phyloP scores from a whole-genome alignment of 2,797 vertebrate genomes.

The Parambassis ranga region DNA sequence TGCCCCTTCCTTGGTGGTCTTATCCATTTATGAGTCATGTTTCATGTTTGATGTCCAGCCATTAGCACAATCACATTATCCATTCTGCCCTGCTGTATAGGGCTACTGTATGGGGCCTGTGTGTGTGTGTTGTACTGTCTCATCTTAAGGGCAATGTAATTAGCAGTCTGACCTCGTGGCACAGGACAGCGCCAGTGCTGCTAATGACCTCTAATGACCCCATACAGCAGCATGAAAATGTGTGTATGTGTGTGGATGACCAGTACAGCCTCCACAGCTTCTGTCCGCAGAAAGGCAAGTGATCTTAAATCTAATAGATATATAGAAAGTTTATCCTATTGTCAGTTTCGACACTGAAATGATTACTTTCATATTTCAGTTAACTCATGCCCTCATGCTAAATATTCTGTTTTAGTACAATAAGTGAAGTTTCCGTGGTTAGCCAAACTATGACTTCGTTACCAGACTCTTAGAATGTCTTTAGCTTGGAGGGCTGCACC shows the following conservation, averaged over 20 bases:
- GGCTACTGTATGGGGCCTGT: constrained; percentile 61
- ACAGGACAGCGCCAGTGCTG: constrained; percentile 51
- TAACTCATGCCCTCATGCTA: no score
- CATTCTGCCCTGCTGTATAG: constrained; percentile 57
- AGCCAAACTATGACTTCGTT: no score
- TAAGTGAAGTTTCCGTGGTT: no score
- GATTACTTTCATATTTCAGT: no score
- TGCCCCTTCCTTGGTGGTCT: constrained; percentile 66
- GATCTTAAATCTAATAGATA: no score
- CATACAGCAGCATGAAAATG: constrained; percentile 1
- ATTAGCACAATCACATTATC: constrained; percentile 73
- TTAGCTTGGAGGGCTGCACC: no score
- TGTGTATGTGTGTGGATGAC: constrained; percentile 1
- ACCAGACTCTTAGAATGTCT: no score
- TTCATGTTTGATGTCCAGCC: constrained; percentile 69
- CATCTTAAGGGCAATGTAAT: constrained; percentile 68
- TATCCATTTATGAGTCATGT: constrained; percentile 49
- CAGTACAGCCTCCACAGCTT: not conserved
- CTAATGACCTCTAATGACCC: constrained; percentile 53
- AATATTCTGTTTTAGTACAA: no score
- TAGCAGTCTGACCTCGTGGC: constrained; percentile 68
- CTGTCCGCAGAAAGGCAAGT: not conserved
- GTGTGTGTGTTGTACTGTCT: constrained; percentile 52
- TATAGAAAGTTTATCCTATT: no score
- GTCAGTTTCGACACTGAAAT: no score